Conservation (phyloP, 2,797 vertebrate species). For the Characodon lateralis region DNA sequence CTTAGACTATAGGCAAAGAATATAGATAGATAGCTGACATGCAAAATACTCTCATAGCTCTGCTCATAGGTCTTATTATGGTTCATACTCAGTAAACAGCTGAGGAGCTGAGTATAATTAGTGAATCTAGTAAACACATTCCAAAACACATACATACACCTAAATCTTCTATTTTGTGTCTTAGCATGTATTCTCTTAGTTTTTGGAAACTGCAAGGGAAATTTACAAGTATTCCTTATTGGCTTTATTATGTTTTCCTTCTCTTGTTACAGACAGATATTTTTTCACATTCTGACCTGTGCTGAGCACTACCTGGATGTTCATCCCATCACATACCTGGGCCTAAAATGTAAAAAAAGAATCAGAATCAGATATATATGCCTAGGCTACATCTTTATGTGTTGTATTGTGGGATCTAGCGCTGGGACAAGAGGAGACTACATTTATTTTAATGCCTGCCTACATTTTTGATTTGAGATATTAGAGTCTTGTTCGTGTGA, state of each 20-base stretch:
- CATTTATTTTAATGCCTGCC: not conserved
- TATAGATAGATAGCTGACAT: too few species aligned
- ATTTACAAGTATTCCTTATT: not conserved
- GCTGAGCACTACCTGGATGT: conserved; percentile 27
- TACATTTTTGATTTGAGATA: too few species aligned
- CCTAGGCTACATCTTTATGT: conserved; percentile 8
- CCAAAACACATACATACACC: too few species aligned
- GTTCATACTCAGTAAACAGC: too few species aligned
- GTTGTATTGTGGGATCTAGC: not conserved
- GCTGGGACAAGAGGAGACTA: not conserved
- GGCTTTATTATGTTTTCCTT: not conserved
- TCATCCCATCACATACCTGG: conserved; percentile 19
- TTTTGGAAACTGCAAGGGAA: not conserved
- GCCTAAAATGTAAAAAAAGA: conserved; percentile 5
- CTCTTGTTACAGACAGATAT: not conserved
- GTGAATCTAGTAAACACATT: too few species aligned
- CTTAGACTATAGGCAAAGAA: too few species aligned
- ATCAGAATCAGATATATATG: conserved; percentile 6
- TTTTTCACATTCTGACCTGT: conserved; percentile 10
- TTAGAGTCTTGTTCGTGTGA: too few species aligned
- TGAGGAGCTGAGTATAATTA: too few species aligned
- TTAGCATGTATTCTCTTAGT: too few species aligned
- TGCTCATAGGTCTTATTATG: too few species aligned
- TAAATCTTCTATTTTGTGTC: too few species aligned
- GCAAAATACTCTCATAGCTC: too few species aligned